Base-by-base conservation (phyloP, 2,113 vertebrate species). In the Sialia sialis region DNA sequence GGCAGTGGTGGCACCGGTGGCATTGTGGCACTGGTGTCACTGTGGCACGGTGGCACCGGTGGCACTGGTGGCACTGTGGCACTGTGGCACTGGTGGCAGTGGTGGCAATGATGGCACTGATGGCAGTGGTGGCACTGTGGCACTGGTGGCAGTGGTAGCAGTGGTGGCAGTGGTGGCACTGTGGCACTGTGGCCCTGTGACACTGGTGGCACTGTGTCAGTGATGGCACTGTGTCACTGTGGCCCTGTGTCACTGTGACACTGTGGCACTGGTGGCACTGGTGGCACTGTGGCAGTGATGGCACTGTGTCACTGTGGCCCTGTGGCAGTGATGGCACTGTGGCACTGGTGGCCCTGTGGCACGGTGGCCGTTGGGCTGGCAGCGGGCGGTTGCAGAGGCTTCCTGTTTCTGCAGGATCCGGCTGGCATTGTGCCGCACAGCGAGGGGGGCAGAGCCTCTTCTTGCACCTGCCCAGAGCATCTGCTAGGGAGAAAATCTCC, bases 401-500 rank as follows among this genome's bases (percentile, higher is more conserved):
- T 80, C 90, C 95, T 92, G 87, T 87, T 73, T 11, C 74, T 62
- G 91, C 94, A 64, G 91, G 94, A 52, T 97, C 34, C 0, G 72
- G 77, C 94, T 95, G 95, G 96, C 96, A 87, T 82, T 75, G 94
- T 92, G 94, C 93, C 89, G 81, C 84, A 58, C 95, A 93, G 95
- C 34, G 32, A 95, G 94, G 94, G 94, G 95, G 95, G 91, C 95
- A 97, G 94, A 96, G 96, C 92, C 90, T 95, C 95, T 95, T 96
- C 95, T 84, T 96, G 94, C 94, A 91, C 95, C 95, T 96, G 95
- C 96, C 95, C 96, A 96, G 94, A 96, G 94, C 94, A 95, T 96
- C 96, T 95, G 94, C 94, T 95, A 82, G 94, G 95, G 95, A 96
- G 89, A 46, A 94, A 94, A 95, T 96, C 94, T 94, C 94, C 96